Evolutionary conservation across 2,113 vertebrate genomes (phyloP), one percentile per base, ranked within the genome.

Genomic region (Labeo rohita): DNA sequence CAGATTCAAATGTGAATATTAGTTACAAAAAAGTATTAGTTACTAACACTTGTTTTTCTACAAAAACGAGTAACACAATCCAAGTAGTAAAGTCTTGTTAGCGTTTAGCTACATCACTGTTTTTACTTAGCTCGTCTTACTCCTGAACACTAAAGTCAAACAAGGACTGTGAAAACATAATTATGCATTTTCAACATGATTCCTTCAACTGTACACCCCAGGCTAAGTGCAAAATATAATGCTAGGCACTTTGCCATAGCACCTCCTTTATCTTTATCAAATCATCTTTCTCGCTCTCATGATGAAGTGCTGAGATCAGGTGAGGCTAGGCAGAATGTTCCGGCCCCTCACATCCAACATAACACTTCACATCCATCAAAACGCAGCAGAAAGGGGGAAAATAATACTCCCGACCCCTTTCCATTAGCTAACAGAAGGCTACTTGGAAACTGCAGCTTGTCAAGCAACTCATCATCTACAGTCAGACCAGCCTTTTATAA

Each of bases 281-380:
- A n/a, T 66, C 79, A 77, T 34, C 23, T 77, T 15, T 63, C 43
- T 1, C n/a, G 59, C 18, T 3, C 54, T 81, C 83, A 66, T 39
- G 61, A 47, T 79, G 34, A 52, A 79, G 65, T n/a, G 23, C 28
- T 56, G 34, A 15, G 74, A 79, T 85, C 63, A 68, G 63, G 49
- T 34, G 45, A 72, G 47, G 75, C 61, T 52, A 65, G 49, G 47
- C 23, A 50, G 76, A 65, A 68, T 16, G 61, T n/a, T 65, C 49
- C 34, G 61, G 13, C 76, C 49, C 66, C 66, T 80, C 84, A 28
- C 84, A 63, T 47, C 34, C 8, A 56, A 43, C 34, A 13, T 34
- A 34, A 47, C 11, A 18, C 50, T 49, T 23, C 65, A 86, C 74
- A 63, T 83, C 80, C 80, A 79, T 85, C 80, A 83, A 84, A 79